Evolutionary conservation across 2,113 vertebrate genomes (phyloP).

Genomic region (Callaeas wilsoni): DNA sequence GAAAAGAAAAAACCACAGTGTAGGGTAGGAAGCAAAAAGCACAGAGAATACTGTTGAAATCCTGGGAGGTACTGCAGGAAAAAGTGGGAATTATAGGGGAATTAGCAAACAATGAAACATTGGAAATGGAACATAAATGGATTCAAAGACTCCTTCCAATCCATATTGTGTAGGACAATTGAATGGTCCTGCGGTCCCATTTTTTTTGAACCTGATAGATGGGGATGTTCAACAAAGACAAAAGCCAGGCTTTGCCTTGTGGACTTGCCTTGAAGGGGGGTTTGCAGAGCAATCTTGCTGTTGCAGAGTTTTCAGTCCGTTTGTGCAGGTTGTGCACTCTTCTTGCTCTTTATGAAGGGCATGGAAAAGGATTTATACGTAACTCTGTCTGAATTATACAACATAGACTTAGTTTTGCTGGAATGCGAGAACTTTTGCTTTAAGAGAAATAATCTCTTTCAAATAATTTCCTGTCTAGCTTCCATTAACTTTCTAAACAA

Average conservation of each 20-base stretch:
- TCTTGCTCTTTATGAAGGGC: not conserved
- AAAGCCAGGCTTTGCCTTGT: not conserved
- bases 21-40: not conserved
- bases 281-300: not conserved
- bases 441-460: not conserved
- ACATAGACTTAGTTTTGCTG: not conserved
- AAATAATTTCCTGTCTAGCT: not conserved
- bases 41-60: not conserved
- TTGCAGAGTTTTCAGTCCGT: not conserved
- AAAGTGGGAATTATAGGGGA: not conserved
- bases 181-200: not conserved
- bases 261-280: not conserved
- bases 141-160: not conserved
- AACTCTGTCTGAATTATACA: not conserved
- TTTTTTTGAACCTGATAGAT: not conserved
- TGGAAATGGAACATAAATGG: not conserved
- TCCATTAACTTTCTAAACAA: not conserved
- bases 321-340: not conserved
- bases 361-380: not conserved
- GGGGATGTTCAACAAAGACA: not conserved
- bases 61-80: not conserved
- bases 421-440: not conserved
- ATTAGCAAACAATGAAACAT: not conserved
- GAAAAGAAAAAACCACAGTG: not conserved
- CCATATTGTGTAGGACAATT: not conserved